phyloP scores from a whole-genome alignment of 1,140 invertebrate genomes.

The Dendroctonus valens region DNA sequence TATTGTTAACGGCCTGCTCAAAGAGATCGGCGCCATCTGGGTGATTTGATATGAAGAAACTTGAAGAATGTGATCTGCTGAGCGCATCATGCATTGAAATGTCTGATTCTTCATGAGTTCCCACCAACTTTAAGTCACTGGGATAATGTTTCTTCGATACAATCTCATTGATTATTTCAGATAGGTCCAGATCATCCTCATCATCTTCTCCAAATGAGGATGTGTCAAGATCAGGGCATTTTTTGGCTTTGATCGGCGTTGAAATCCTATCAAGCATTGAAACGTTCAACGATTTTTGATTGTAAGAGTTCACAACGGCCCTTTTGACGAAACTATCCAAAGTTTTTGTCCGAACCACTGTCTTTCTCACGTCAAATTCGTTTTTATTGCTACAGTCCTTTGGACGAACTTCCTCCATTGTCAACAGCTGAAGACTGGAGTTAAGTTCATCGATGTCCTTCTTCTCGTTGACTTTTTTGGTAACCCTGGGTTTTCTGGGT shows the following conservation, averaged over 20 bases:
- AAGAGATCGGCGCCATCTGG: conserved; percentile 42
- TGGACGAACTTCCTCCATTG: background rate
- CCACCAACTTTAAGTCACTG: conserved; percentile 2
- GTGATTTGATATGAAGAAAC: conserved; percentile 39
- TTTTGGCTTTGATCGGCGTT: conserved; percentile 1
- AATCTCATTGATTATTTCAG: conserved; percentile 61
- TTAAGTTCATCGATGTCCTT: conserved; percentile 4
- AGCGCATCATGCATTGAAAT: too few relatives aligned
- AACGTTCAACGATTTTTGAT: conserved; percentile 2
- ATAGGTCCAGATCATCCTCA: conserved; percentile 56
- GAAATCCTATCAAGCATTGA: background rate
- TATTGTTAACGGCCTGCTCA: conserved; percentile 49
- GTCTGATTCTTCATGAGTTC: too few relatives aligned
- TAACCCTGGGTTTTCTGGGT: conserved; percentile 21
- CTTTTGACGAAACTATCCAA: conserved; percentile 21
- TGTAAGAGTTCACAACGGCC: conserved; percentile 4
- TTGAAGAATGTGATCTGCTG: conserved; percentile 7
- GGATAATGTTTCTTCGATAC: conserved; percentile 39
- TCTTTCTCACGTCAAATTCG: background rate
- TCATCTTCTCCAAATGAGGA: conserved; percentile 46
- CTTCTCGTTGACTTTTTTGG: conserved; percentile 35
- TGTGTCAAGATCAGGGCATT: conserved; percentile 43
- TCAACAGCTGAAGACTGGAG: conserved; percentile 5
- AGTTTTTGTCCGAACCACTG: conserved; percentile 5
- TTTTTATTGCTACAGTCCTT: too few relatives aligned